Evolutionary conservation across 1,140 invertebrate genomes (phyloP), one percentile per base, ranked within the genome.

Genomic region (Microplitis mediator): DNA sequence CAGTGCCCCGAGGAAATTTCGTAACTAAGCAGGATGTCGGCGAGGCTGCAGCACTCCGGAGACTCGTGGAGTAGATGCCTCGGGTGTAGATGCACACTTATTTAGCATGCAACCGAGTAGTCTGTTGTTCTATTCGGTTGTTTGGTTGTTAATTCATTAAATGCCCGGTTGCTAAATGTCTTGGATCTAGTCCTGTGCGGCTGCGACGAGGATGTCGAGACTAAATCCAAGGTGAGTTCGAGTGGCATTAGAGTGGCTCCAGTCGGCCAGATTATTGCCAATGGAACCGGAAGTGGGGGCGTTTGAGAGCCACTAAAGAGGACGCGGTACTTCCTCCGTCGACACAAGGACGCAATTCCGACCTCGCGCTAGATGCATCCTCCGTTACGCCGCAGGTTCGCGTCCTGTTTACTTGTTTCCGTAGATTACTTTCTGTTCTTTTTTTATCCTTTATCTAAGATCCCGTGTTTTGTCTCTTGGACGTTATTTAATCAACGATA

Each of bases 341-440:
- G 80, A 45, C 39, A 78, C 85, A 86, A 86, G 84, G 84, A 86
- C 84, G 77, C 75, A 4, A 68, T 52, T 74, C 76, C 79, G 84
- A 83, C 84, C 84, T 86, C 84, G 84, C 84, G 84, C 84, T 76
- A 84, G 79, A 86, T 86, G 84, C 84, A 86, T 85, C 84, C 84
- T 85, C 83, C 80, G 84, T 73, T 86, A 84, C 80, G 80, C 81
- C 52, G 16, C 56, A 73, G 67, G 68, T 73, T 70, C 31, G 66
- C 72, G 74, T 75, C 70, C 71, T 67, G 39, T 51, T 71, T 71
- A 56, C 69, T 51, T 13, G 31, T 71, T 71, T 71, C 69, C 61
- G 69, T 56, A 50, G 60, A 71, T 45, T 6, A 39, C 62, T n/a
- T 56, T 23, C 23, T 23, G n/a, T 51, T 6, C 3, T 56, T 56